phyloP scores from a whole-genome alignment of 2,113 vertebrate genomes.

The Paradoxurus hermaphroditus region DNA sequence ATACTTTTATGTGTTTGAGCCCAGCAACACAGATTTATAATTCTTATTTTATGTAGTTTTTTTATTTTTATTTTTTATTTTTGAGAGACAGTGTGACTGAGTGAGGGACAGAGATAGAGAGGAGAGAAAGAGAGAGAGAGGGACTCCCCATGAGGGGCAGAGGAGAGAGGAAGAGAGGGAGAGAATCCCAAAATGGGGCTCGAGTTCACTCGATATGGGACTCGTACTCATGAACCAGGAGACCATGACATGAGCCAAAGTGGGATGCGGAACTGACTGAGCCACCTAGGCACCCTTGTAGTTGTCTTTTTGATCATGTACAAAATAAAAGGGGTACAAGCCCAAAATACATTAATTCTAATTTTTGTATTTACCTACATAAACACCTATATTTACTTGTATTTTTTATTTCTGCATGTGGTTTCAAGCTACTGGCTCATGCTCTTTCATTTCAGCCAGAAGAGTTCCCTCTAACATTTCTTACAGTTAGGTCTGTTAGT shows the following conservation, averaged over 20 bases:
- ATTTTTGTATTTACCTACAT: neutral
- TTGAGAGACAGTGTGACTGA: too few species aligned
- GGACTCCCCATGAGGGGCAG: too few species aligned
- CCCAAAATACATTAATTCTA: neutral
- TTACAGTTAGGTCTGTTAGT: neutral
- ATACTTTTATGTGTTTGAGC: neutral
- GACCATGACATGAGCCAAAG: too few species aligned
- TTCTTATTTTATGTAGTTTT: neutral
- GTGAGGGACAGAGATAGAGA: too few species aligned
- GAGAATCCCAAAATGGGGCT: too few species aligned
- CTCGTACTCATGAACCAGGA: too few species aligned
- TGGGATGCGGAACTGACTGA: too few species aligned
- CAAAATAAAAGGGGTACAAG: neutral
- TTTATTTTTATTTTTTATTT: neutral
- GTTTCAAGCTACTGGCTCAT: neutral
- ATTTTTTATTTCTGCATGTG: neutral
- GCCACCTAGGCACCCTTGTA: too few species aligned
- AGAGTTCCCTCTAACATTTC: neutral
- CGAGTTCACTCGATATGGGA: too few species aligned
- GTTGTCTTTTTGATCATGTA: neutral
- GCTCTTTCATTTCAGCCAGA: neutral
- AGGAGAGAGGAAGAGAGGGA: too few species aligned
- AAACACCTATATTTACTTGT: neutral
- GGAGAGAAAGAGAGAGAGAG: too few species aligned
- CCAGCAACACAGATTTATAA: neutral